Base-by-base conservation (phyloP, 2,797 vertebrate genomes). In the Petrocephalus schoutedeni region DNA sequence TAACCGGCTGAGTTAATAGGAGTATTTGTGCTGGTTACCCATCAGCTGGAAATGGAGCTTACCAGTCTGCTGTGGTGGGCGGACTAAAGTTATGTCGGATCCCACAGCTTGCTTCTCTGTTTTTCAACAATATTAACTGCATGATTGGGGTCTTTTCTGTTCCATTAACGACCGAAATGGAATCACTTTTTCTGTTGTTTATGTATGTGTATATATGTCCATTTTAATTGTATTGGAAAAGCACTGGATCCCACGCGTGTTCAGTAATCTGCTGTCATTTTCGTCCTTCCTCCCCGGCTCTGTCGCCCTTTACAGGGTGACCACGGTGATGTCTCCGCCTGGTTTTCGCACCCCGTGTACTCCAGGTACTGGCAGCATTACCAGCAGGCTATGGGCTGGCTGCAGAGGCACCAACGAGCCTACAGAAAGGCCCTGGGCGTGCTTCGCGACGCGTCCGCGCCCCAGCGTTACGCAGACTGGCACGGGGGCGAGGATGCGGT, bases 351-450 rank as follows among this genome's bases (percentile, higher is more conserved):
- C 77, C 93, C 94, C 0, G 92, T 95, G 0, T 99, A 97, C 4
- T 57, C 92, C 12, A 95, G 96, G 61, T 99, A 98, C 93, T 99
- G 98, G 98, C 95, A 94, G 67, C 98, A 99, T 94, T 99, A 99
- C 88, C 94, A 91, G 88, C 95, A 97, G 87, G 97, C 97, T 0
- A 97, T 98, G 97, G 89, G 92, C 87, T 99, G 98, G 98, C 94
- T 97, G 92, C 95, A 89, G 71, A 96, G 92, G 80, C 98, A 99
- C 93, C 93, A 93, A 87, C 92, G 23, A 0, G 97, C 98, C 90
- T 98, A 98, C 92, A 91, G 88, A 58, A 97, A 94, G 92, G 97
- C 97, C 16, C 1, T 96, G 88, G 93, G 94, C 88, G 95, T 95
- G 1, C 94, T 94, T 0, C 94, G 95, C n/a, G 86, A 58, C 67